phyloP scores from a whole-genome alignment of 2,888 invertebrate genomes.

The Apomyelois bistriatella region DNA sequence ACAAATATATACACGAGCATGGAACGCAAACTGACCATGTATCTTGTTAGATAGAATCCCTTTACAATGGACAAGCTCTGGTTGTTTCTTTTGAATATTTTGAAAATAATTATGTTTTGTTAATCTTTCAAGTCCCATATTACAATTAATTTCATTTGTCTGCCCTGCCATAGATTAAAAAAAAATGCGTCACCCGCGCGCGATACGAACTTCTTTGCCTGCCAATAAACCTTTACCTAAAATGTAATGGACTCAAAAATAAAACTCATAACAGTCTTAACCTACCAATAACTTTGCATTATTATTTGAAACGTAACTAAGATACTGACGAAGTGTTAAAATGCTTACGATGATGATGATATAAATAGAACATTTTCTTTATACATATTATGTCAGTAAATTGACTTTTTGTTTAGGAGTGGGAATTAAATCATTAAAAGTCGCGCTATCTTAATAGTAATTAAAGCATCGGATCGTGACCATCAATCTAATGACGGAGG shows the following conservation, averaged over 20 bases:
- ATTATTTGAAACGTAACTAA: background rate
- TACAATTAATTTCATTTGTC: no score
- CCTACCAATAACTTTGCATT: no score
- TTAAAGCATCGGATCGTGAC: constrained; percentile 5
- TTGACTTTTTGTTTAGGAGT: background rate
- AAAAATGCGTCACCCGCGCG: no score
- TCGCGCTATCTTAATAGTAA: background rate
- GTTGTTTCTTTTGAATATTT: no score
- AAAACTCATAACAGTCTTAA: no score
- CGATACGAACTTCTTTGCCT: no score
- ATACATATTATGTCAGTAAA: background rate
- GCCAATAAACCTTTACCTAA: no score
- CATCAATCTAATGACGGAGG: background rate
- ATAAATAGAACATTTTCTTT: background rate
- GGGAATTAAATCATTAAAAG: background rate
- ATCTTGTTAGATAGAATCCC: background rate
- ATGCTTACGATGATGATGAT: background rate
- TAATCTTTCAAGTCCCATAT: no score
- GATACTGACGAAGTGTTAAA: background rate
- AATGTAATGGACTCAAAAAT: no score
- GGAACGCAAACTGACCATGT: background rate
- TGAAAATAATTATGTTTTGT: no score
- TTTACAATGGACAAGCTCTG: no score
- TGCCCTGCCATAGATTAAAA: no score
- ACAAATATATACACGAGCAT: background rate